Evolutionary conservation across 1,140 invertebrate species (phyloP).

Genomic region (Heliconius hewitsoni): DNA sequence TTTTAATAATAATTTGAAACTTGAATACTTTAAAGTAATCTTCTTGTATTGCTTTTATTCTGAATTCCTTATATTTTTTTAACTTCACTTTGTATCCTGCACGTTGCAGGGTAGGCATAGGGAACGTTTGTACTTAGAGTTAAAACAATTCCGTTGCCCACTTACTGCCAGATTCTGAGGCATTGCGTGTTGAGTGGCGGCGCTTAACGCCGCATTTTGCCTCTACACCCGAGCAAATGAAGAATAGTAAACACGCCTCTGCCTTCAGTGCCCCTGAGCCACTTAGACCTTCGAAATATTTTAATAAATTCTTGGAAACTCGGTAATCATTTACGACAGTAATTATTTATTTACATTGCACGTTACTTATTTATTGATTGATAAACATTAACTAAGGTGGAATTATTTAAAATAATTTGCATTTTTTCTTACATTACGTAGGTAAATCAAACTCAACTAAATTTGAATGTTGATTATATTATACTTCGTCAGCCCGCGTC

Average conservation of each 20-base stretch:
- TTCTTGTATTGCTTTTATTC: constrained; percentile 12
- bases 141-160: too few relatives aligned
- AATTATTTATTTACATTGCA: constrained; percentile 1
- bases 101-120: too few relatives aligned
- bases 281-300: constrained; percentile 6
- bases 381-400: background rate
- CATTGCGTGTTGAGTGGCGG: too few relatives aligned
- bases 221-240: too few relatives aligned
- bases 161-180: too few relatives aligned
- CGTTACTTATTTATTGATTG: background rate
- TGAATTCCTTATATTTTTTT: background rate
- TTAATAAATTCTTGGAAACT: constrained; percentile 3
- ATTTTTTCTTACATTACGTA: background rate
- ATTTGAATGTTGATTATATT: background rate
- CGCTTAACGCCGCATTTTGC: too few relatives aligned
- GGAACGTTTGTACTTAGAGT: too few relatives aligned
- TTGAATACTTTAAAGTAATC: constrained; percentile 27
- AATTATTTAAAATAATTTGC: background rate
- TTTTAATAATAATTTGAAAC: constrained; percentile 27
- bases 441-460: background rate
- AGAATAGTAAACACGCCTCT: too few relatives aligned
- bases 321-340: background rate
- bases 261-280: too few relatives aligned
- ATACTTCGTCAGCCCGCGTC: background rate
- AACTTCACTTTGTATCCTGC: too few relatives aligned